Base-by-base conservation (phyloP, 2,888 invertebrate species). In the Caenorhabditis parvicauda region DNA sequence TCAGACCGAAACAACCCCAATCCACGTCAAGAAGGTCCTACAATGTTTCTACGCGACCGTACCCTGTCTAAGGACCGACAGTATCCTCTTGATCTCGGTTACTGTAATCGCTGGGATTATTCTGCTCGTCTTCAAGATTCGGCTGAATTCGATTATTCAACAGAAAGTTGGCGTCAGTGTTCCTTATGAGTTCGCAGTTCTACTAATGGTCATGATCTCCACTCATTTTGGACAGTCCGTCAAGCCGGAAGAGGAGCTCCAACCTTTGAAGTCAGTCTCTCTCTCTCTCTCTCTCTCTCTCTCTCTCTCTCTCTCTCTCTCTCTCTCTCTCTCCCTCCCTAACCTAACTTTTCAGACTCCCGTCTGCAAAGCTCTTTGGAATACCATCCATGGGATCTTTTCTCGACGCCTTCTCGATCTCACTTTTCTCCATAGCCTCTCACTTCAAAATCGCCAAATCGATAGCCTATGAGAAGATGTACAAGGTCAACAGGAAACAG, bases 401-500 rank as follows among this genome's bases (percentile, higher is more conserved):
- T 12, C n/a, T 65, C 21, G 70, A 70, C 35, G 44, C 64, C 0
- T 51, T 67, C 12, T 59, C 67, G 12, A 67, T 70, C 9, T 54
- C 67, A 21, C 58, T 70, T 9, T 70, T 65, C 37, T 37, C 62
- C 5, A 58, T 67, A 48, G 58, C 64, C 3, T 54, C 63, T 1
- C 70, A 70, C 45, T 54, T 61, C 50, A 51, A 59, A 19, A 67
- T 64, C 5, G 49, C 64, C 21, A 63, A 53, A 27, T 54, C 53
- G 0, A 67, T 70, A 19, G 60, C 62, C 17, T 52, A 54, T 28
- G 62, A 63, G 45, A 70, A 67, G 38, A 65, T 59, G 63, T 60
- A 67, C 29, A 63, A 60, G 49, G 63, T 70, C 17, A 55, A 63
- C 28, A 38, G 64, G 21, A 70, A 70, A 28, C 70, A 70, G 54